Evolutionary conservation across 1,140 invertebrate genomes (phyloP).

Genomic region (Hyposmocoma kahamanoa): DNA sequence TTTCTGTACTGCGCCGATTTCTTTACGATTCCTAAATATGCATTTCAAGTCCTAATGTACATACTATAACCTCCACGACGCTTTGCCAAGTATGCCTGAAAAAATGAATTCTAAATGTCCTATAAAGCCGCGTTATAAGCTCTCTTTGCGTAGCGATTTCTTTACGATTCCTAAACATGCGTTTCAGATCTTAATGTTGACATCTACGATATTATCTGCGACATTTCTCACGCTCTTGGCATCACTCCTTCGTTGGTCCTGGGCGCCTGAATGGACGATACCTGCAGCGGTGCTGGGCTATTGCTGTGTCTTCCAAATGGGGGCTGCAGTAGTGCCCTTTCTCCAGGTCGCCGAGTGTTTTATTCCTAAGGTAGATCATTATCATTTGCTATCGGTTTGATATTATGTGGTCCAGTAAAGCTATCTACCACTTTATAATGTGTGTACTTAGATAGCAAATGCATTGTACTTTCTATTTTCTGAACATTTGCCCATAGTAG

Average conservation of each 20-base stretch:
- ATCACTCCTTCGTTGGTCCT: constrained; percentile 10
- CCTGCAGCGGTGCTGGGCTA: constrained; percentile 8
- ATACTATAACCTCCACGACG: no score
- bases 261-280: constrained; percentile 16
- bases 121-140: not conserved
- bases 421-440: no score
- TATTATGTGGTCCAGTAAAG: no score
- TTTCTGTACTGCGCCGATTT: no score
- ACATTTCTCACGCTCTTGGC: constrained; percentile 6
- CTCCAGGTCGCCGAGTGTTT: constrained; percentile 13
- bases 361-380: constrained; percentile 9
- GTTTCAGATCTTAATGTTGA: constrained; percentile 17
- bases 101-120: not conserved
- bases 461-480: no score
- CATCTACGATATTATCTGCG: not conserved
- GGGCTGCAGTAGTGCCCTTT: constrained; percentile 9
- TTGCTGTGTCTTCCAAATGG: constrained; percentile 11
- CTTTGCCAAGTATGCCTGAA: no score
- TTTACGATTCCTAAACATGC: not conserved
- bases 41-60: no score
- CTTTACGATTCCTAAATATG: no score
- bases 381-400: not conserved
- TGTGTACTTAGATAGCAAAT: no score
- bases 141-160: not conserved
- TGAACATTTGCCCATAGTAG: no score